Evolutionary conservation across 2,113 vertebrate species (phyloP).

Genomic region (Chaetops frenatus): DNA sequence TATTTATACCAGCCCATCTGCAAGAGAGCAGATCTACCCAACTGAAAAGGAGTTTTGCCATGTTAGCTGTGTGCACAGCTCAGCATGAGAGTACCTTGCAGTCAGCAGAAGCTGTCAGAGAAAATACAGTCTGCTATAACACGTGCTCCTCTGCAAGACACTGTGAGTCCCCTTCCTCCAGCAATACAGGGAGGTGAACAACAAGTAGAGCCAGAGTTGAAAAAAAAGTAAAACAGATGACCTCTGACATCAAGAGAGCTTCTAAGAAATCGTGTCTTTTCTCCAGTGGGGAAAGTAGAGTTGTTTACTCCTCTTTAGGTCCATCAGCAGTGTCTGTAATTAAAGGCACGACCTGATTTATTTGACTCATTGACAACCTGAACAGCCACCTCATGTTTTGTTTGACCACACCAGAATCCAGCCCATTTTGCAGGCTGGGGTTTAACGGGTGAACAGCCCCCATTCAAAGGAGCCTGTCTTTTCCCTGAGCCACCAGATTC

Average conservation of each 20-base stretch:
- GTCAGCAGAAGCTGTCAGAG: not conserved
- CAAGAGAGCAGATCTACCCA: not conserved
- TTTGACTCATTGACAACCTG: not conserved
- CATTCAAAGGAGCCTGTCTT: not conserved
- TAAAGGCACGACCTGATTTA: not conserved
- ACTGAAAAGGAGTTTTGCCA: not conserved
- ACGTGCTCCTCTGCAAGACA: not conserved
- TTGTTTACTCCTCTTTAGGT: not conserved
- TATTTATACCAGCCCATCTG: not conserved
- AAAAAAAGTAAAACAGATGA: not conserved
- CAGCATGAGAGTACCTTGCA: not conserved
- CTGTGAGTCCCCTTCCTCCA: not conserved
- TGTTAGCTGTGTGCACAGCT: not conserved
- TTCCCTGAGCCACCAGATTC: not conserved
- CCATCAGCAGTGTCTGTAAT: not conserved
- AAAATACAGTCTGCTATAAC: not conserved
- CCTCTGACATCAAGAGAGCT: not conserved
- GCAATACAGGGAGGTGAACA: not conserved
- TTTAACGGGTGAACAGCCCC: not conserved
- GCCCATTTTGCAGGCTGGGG: not conserved
- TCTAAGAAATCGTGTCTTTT: not conserved
- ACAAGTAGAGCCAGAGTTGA: not conserved
- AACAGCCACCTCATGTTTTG: not conserved
- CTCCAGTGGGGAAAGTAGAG: not conserved
- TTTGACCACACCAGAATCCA: not conserved